Evolutionary conservation across 2,113 vertebrate species (phyloP), one percentile per base, ranked within the genome.

Genomic region (Crotalus helleri): DNA sequence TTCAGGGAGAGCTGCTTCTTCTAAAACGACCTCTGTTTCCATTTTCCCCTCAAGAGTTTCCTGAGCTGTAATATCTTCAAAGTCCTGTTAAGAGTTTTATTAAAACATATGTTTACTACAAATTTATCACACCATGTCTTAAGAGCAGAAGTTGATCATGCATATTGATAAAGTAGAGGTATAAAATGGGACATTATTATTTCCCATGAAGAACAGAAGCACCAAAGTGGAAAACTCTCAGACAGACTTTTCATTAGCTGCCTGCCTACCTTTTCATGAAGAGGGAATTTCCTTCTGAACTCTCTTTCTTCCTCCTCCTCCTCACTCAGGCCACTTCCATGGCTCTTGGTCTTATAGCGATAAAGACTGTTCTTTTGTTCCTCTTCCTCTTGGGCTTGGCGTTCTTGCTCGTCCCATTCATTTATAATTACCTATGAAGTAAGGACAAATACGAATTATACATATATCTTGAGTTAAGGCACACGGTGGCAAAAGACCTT

Each of bases 321-420:
- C 94, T 99, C 98, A 0, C 96, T 98, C 69, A 92, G 95, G 4
- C 97, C 97, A 21, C 97, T 96, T 4, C 98, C 98, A 0, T 99
- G 98, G 46, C 90, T 97, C 87, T 97, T 98, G 92, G 97, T 98
- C 87, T 97, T 98, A 91, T 95, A 98, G 90, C 97, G 98, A 95
- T 99, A 99, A 90, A 99, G 95, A 93, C 98, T 99, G 87, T 46
- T 97, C 93, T 99, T 97, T 95, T 97, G 96, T 92, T 98, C 97
- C 88, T 98, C 98, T 90, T 44, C 96, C 95, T 99, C 98, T 85
- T 97, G 97, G 24, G 96, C 97, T 58, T 85, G 92, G 26, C 97
- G 97, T 85, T 99, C 98, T 97, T 99, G 98, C 26, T 99, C 98
- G 61, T 99, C 99, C 99, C 99, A 99, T 58, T 99, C 98, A 58